Base-by-base conservation (phyloP, 2,113 vertebrate species). In the Columba livia region DNA sequence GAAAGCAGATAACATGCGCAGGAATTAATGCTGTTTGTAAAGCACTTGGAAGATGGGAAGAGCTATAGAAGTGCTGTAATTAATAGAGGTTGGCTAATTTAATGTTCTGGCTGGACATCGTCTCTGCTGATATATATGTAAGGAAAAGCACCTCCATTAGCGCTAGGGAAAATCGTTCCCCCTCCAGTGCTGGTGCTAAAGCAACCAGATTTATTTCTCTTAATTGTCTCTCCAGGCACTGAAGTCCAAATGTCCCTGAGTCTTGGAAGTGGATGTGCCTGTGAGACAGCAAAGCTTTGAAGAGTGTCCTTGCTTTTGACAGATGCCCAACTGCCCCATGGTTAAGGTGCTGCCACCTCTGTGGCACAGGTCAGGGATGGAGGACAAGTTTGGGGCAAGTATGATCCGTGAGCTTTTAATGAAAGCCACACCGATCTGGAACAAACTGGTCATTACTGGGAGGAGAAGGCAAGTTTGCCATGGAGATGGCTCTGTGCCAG, bases 81-180 rank as follows among this genome's bases (percentile, higher is more conserved):
- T 96, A 95, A 96, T 97, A 96, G 94, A 85, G 70, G 71, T 66
- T 89, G 88, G 79, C 92, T 96, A 92, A 92, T 95, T 90, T 84
- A 93, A 51, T 89, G 66, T 85, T 93, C 90, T 89, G 77, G 70
- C 70, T 92, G 90, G 92, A 87, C 95, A 92, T 93, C 83, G 26
- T 90, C 44, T 80, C 61, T 58, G 80, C 88, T 95, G 88, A 93
- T 93, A 75, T 75, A 89, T 96, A 96, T 72, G 70, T 94, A 75
- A 84, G 83, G 92, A 93, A 93, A 89, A 95, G 73, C 66, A 85
- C 83, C 86, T 95, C 73, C 83, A 87, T 95, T 87, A 97, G 65
- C 4, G 2, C 62, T 54, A 32, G 74, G 53, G 31, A 89, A 92
- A 51, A 90, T 90, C 3, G 6, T 87, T 94, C 69, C 34, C 44